Percentiles rank a stretch among this genome's conserved stretches.
Evolutionary conservation across 53 echinoderm and acorn worm genomes (phyloP).

Genomic region (Actinopyga echinites): DNA sequence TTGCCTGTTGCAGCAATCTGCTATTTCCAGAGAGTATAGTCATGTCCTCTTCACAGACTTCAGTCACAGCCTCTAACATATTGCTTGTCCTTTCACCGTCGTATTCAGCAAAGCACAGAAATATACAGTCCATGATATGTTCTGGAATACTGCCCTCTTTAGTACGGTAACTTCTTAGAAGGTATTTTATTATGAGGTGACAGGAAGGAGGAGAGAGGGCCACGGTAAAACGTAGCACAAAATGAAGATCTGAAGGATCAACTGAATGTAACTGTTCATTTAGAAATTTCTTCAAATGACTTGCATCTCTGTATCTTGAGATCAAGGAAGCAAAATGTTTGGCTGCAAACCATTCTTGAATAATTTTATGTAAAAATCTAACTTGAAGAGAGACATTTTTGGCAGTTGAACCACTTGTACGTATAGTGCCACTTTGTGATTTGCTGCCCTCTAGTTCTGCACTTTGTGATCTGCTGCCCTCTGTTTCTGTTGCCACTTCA

Average conservation of each 20-base stretch:
- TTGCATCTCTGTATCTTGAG: too few species aligned
- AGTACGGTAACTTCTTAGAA: not conserved
- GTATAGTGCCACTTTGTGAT: too few species aligned
- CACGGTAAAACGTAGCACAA: not conserved
- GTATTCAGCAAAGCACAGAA: not conserved
- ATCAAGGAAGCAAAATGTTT: too few species aligned
- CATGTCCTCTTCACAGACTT: not conserved
- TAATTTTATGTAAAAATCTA: too few species aligned
- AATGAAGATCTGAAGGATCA: conserved; percentile 1
- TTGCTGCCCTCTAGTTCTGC: too few species aligned
- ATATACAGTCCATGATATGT: conserved; percentile 16
- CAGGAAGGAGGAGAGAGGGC: not conserved
- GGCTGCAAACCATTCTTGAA: too few species aligned
- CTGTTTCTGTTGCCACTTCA: too few species aligned
- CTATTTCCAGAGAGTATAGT: not conserved
- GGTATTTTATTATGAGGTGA: conserved; percentile 8
- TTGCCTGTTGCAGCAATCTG: not conserved
- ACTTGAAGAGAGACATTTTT: too few species aligned
- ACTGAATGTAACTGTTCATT: too few species aligned
- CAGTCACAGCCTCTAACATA: not conserved
- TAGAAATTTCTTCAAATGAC: too few species aligned
- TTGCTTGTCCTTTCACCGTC: not conserved
- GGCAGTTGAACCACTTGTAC: too few species aligned
- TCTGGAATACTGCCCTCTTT: not conserved
- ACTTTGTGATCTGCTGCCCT: too few species aligned